Evolutionary conservation across 2,113 vertebrate species (phyloP).

Genomic region (Vombatus ursinus): DNA sequence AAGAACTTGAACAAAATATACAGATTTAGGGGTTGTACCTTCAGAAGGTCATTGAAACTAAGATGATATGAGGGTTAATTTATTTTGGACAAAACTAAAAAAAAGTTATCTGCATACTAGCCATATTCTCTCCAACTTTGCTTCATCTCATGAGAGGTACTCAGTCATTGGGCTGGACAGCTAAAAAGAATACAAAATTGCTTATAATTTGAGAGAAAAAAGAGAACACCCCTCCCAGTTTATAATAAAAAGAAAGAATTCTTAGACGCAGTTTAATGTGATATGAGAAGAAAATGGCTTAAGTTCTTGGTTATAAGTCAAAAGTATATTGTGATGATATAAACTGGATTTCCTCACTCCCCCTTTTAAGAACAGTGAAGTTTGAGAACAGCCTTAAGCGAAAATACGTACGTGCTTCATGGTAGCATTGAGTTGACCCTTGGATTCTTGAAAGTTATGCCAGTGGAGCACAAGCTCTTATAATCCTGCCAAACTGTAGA

Average conservation of each 20-base stretch:
- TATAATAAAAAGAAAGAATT: no score
- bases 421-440: neutral
- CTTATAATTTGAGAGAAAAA: no score
- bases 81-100: neutral
- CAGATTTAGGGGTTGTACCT: neutral
- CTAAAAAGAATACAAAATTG: no score
- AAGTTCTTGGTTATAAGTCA: neutral
- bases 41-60: neutral
- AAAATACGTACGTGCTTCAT: neutral
- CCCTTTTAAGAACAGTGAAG: neutral
- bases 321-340: neutral
- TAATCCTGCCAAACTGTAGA: neutral
- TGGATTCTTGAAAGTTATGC: neutral
- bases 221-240: no score
- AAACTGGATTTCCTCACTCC: neutral
- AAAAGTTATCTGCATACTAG: neutral
- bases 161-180: no score
- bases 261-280: no score
- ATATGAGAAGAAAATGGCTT: neutral
- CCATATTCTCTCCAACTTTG: neutral
- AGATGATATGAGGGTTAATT: neutral
- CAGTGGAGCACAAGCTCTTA: neutral
- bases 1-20: neutral
- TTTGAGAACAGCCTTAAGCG: neutral
- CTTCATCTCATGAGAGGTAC: no score